These are phyloP conservation scores for Tenthredo amoena DNA, from an alignment of 2,888 invertebrate genomes.

Conservation along the genomic window DNA sequence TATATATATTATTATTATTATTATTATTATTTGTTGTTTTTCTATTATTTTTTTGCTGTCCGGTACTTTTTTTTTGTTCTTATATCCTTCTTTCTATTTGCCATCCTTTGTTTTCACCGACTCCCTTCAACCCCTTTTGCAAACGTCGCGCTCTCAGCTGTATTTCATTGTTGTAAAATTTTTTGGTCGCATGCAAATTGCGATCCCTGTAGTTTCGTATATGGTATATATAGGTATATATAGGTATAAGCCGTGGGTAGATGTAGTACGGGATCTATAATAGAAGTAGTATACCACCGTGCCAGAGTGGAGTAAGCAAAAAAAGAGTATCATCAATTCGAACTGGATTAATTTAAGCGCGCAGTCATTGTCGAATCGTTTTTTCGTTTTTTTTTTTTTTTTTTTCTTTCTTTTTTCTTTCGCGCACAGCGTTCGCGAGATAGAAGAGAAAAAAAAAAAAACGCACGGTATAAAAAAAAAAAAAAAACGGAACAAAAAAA, in stretches of 20 bases:
- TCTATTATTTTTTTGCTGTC: not conserved
- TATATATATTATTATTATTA: not conserved
- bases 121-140: conserved; percentile 17
- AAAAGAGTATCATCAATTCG: conserved; percentile 68
- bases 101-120: conserved; percentile 48
- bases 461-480: no score
- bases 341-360: conserved; percentile 71
- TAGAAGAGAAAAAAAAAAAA: not conserved
- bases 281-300: not conserved
- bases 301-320: not conserved
- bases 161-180: conserved; percentile 69
- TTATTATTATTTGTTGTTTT: not conserved
- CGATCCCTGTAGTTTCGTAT: conserved; percentile 58
- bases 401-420: conserved; percentile 61
- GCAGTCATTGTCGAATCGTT: conserved; percentile 65
- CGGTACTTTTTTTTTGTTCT: conserved; percentile 40
- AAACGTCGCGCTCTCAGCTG: conserved; percentile 54
- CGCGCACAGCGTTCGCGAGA: no score
- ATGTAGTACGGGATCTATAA: not conserved
- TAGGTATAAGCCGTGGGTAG: not conserved
- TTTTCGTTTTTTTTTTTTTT: no score
- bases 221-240: not conserved
- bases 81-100: conserved; percentile 26
- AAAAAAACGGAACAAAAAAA: not conserved
- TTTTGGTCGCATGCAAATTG: conserved; percentile 67